Evolutionary conservation across 2,888 invertebrate genomes (phyloP).

Genomic region (Melieria picta): DNA sequence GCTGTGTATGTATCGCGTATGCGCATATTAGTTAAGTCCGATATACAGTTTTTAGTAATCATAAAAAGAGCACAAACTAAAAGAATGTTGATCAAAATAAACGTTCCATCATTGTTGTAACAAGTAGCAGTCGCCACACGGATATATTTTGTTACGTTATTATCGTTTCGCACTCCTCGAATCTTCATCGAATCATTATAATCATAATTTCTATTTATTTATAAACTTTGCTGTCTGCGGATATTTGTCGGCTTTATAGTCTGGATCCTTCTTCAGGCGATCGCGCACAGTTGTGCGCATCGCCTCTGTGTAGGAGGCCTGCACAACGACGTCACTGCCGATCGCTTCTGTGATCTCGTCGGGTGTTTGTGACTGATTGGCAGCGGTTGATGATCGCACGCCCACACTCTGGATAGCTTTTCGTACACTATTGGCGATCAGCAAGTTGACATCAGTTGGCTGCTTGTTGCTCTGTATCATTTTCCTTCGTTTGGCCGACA

Average conservation of each 20-base stretch:
- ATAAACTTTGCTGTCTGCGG: conserved; percentile 65
- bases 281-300: conserved; percentile 59
- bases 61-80: conserved; percentile 19
- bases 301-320: conserved; percentile 62
- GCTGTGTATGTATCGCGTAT: conserved; percentile 10
- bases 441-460: conserved; percentile 55
- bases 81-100: background rate
- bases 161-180: conserved; percentile 11
- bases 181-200: conserved; percentile 18
- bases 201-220: conserved; percentile 51
- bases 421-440: conserved; percentile 62
- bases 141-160: background rate
- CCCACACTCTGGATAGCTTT: conserved; percentile 59
- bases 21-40: background rate
- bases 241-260: conserved; percentile 63
- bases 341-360: conserved; percentile 58
- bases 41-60: too few relatives aligned
- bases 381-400: conserved; percentile 48
- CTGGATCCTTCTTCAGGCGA: conserved; percentile 61
- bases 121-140: background rate
- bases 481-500: conserved; percentile 90
- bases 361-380: conserved; percentile 48
- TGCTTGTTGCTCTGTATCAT: conserved; percentile 68
- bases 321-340: conserved; percentile 58
- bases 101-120: background rate